Percentiles rank a stretch among this genome's conserved stretches.
Conservation (phyloP, 2,113 vertebrate genomes). For the Calyptomena viridis region DNA sequence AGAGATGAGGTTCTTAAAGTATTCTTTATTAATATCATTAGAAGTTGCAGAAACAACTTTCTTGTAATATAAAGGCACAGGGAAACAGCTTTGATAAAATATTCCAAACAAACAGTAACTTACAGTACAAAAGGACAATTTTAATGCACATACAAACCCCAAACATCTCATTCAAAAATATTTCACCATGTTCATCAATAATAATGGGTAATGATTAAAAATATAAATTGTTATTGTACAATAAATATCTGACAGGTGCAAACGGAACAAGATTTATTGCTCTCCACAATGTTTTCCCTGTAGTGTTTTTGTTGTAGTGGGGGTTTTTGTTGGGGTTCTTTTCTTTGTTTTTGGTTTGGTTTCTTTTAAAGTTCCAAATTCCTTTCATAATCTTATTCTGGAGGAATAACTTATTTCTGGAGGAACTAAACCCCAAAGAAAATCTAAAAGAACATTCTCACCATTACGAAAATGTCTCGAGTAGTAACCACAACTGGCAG, state of each 20-base stretch:
- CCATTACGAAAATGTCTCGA: constrained; percentile 48
- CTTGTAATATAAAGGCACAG: constrained; percentile 98
- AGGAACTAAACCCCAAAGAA: constrained; percentile 50
- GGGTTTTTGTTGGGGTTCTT: neutral
- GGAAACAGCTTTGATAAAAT: constrained; percentile 95
- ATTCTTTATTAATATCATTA: constrained; percentile 96
- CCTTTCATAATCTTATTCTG: constrained; percentile 55
- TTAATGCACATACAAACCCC: constrained; percentile 91
- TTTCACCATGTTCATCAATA: constrained; percentile 71
- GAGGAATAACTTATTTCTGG: constrained; percentile 57
- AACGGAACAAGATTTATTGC: constrained; percentile 89
- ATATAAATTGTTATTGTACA: constrained; percentile 80
- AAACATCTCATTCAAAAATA: constrained; percentile 82
- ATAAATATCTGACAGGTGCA: constrained; percentile 80
- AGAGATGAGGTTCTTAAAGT: constrained; percentile 74
- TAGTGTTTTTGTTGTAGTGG: constrained; percentile 38
- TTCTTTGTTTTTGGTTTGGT: neutral
- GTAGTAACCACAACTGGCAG: constrained; percentile 54
- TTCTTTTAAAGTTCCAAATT: constrained; percentile 59
- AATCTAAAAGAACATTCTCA: constrained; percentile 49
- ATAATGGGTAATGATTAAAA: constrained; percentile 79
- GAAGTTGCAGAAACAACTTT: constrained; percentile 98
- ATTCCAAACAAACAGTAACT: constrained; percentile 86
- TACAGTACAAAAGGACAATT: constrained; percentile 97
- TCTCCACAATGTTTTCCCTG: constrained; percentile 82